Evolutionary conservation across 2,888 invertebrate genomes (phyloP), one percentile per base, ranked within the genome.

Genomic region (Phaonia tiefii): DNA sequence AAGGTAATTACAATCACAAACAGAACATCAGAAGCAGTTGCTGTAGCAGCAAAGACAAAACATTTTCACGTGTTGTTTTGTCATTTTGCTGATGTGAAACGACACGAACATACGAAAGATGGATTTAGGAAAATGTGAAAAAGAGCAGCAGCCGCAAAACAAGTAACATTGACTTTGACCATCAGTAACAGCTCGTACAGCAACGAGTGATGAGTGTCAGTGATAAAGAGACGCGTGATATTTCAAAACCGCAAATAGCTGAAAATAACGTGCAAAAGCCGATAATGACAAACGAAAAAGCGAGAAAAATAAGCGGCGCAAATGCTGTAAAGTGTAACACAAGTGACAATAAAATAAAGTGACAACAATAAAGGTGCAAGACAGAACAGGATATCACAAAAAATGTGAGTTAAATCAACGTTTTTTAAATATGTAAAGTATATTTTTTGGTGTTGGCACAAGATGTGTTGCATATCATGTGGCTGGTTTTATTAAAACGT

Each of bases 151-250:
- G 37, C 22, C n/a, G 13, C 66, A 39, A 11, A 39, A 25, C 66
- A 73, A 46, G 74, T 80, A 82, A 79, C 85, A 85, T 86, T 86
- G 86, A 85, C 86, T 86, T 86, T 86, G 86, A 86, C 85, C 86
- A 84, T 87, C 86, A 88, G 88, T 88, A 85, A 85, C 84, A 83
- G 83, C 86, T 88, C 86, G 85, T 86, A 85, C 88, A 86, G 84
- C 84, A 84, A 83, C 87, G 86, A 86, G 84, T 86, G 80, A 87
- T 84, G 84, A 85, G 85, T 83, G 78, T 17, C 7, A 49, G 56
- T 11, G 46, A 15, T 49, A 70, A 85, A 83, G 65, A 71, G 67
- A 66, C 76, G 78, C 72, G 51, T 26, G n/a, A 8, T 51, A n/a
- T 37, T 69, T 37, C 1, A 58, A 70, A 60, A 73, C 58, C 66